Percentiles rank a stretch among this genome's conserved stretches.
Conservation (phyloP, 2,797 vertebrate genomes). For the Limosa lapponica region DNA sequence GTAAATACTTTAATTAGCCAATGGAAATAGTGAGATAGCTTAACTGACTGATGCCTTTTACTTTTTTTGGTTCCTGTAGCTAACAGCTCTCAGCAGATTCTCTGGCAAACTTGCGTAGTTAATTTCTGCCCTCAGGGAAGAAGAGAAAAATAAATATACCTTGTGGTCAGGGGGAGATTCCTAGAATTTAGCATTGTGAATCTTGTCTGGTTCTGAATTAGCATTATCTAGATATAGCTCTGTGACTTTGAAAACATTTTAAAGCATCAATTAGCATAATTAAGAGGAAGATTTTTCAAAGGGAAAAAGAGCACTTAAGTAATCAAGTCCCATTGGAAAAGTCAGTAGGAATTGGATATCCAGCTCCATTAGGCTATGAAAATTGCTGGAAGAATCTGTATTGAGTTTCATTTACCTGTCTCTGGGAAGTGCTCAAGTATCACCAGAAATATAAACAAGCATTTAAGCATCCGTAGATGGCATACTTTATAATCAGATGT, state of each 20-base stretch:
- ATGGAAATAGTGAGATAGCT: background rate
- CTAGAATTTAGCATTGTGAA: constrained; percentile 3
- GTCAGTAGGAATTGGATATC: background rate
- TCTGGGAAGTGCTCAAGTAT: background rate
- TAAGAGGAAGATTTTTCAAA: constrained; percentile 8
- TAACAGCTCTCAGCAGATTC: background rate
- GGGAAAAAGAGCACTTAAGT: constrained; percentile 9
- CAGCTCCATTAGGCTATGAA: background rate
- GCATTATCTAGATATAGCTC: background rate
- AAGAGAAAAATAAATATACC: constrained; percentile 15
- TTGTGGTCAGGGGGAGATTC: background rate
- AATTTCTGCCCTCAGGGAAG: constrained; percentile 1
- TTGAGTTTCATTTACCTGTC: background rate
- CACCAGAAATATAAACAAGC: background rate
- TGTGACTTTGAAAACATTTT: background rate
- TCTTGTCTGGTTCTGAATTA: background rate
- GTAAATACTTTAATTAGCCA: background rate
- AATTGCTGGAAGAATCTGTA: background rate
- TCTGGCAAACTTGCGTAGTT: background rate
- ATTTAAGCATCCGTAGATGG: background rate
- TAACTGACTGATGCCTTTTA: background rate
- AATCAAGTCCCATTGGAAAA: background rate
- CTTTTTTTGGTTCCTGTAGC: background rate
- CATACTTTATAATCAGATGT: background rate
- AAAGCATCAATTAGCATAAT: background rate